Evolutionary conservation across 2,888 invertebrate species (phyloP).

Genomic region (Coecobrya sp.): DNA sequence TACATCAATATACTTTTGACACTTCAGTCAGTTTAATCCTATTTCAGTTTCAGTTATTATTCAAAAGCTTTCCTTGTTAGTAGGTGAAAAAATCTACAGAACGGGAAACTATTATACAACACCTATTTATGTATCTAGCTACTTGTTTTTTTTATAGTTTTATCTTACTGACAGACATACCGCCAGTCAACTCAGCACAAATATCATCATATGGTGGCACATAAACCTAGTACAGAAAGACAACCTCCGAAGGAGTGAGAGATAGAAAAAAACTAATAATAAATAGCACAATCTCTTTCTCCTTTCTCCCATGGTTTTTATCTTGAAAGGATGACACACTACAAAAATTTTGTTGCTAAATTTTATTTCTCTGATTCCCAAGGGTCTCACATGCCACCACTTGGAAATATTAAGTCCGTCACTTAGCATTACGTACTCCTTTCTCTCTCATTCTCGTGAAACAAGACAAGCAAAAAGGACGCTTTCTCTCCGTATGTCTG

Average conservation of each 20-base stretch:
- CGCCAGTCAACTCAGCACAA: constrained; percentile 34
- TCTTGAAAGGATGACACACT: constrained; percentile 44
- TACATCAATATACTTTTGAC: background rate
- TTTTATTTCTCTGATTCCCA: constrained; percentile 72
- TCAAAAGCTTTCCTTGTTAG: background rate
- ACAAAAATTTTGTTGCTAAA: constrained; percentile 57
- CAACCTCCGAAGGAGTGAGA: background rate
- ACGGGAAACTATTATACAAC: background rate
- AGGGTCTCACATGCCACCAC: constrained; percentile 71
- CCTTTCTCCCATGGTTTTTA: constrained; percentile 11
- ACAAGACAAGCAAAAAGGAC: constrained; percentile 43
- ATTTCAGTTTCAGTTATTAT: background rate
- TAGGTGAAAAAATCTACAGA: too few species aligned
- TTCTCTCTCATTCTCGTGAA: constrained; percentile 24
- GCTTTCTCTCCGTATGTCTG: background rate
- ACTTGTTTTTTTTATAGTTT: background rate
- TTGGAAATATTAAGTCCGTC: constrained; percentile 73
- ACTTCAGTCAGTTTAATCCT: background rate
- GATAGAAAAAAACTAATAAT: constrained; percentile 8
- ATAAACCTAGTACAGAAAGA: constrained; percentile 32
- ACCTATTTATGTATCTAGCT: background rate
- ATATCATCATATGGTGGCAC: constrained; percentile 42
- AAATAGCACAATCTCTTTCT: constrained; percentile 58
- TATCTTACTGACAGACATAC: background rate
- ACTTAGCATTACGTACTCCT: constrained; percentile 57